A percentile compares a stretch with the other conserved stretches of the same genome.
Evolutionary conservation across 2,113 vertebrate species (phyloP).

Genomic region (Eolophus roseicapilla): DNA sequence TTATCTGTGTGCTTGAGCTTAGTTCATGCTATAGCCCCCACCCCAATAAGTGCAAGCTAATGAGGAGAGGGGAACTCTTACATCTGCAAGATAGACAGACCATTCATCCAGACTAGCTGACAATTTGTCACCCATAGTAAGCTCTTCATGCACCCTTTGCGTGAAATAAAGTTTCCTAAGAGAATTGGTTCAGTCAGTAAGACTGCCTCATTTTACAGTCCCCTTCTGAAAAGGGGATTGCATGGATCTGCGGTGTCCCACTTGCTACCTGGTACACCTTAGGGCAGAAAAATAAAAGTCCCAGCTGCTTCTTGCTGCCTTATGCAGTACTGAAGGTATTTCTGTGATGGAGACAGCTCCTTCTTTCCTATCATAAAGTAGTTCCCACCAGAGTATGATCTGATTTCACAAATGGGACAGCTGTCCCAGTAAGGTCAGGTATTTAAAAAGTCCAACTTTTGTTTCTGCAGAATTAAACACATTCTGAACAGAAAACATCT

Average conservation of each 20-base stretch:
- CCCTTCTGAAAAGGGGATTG: neutral
- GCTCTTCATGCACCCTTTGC: neutral
- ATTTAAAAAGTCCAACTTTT: neutral
- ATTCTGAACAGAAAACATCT: neutral
- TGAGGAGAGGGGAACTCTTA: neutral
- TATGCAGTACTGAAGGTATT: neutral
- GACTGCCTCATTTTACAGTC: neutral
- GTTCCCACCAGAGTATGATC: neutral
- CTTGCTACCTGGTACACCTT: accelerated
- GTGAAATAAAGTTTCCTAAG: neutral
- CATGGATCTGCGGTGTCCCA: neutral
- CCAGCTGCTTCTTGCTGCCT: neutral
- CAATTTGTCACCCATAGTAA: accelerated
- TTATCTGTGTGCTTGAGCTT: neutral
- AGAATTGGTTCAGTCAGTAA: neutral
- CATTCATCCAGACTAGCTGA: neutral
- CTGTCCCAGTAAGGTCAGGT: neutral
- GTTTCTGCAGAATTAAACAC: neutral
- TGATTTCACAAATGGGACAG: neutral
- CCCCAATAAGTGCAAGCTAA: neutral
- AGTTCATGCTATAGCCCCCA: neutral
- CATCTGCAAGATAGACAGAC: neutral
- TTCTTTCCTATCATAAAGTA: neutral
- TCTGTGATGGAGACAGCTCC: neutral
- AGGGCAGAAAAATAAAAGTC: neutral